A percentile compares a stretch with the other conserved stretches of the same genome.
Evolutionary conservation across 2,797 vertebrate genomes (phyloP).

Genomic region (Otolemur crassicaudatus): DNA sequence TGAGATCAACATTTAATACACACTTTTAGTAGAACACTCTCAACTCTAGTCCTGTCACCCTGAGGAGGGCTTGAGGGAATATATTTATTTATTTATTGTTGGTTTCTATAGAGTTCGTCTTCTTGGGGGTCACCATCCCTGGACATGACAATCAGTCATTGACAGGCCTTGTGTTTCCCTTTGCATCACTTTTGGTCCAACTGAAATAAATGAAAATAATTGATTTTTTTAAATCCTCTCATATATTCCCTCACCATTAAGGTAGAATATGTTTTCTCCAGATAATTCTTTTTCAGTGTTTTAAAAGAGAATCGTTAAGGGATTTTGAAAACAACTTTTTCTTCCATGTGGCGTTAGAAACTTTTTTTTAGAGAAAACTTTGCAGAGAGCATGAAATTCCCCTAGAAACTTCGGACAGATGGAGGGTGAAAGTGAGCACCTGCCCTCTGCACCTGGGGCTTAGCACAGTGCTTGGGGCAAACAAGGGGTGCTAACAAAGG

Average conservation of each 20-base stretch:
- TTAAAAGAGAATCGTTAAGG: background rate
- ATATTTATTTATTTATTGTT: background rate
- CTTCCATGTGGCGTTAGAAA: background rate
- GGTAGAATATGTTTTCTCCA: conserved; percentile 14
- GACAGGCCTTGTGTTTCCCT: background rate
- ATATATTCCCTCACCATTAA: background rate
- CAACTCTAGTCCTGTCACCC: background rate
- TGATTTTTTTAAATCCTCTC: background rate
- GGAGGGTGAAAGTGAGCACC: background rate
- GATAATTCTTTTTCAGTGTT: conserved; percentile 12
- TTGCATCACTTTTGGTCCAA: background rate
- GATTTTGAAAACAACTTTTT: conserved; percentile 13
- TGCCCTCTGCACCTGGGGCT: background rate
- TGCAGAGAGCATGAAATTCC: too few relatives aligned
- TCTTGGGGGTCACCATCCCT: background rate
- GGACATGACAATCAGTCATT: background rate
- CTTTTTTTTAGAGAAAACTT: background rate
- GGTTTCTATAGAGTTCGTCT: conserved; percentile 22
- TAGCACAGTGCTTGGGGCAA: too few relatives aligned
- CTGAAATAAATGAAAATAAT: conserved; percentile 35
- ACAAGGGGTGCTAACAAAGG: background rate
- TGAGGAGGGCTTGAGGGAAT: background rate
- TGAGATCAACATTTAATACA: background rate
- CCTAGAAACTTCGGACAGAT: background rate
- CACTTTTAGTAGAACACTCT: background rate